A percentile compares a stretch with the other conserved stretches of the same genome.
Conservation (phyloP, 2,113 vertebrate species). For the Ciconia boyciana region DNA sequence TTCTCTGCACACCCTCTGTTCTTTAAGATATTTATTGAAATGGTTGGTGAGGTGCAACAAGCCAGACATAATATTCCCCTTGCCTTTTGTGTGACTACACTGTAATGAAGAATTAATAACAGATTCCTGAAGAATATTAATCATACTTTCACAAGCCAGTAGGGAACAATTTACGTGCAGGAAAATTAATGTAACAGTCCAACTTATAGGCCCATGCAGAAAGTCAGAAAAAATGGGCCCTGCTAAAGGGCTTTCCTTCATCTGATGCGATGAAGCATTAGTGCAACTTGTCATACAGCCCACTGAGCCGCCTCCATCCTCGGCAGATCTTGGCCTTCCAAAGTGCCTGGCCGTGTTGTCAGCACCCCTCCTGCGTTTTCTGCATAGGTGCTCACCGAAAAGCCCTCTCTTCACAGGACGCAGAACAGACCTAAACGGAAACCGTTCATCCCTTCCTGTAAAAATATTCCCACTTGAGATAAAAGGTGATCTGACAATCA, state of each 20-base stretch:
- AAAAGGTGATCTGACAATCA: not conserved
- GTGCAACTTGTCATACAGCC: accelerated
- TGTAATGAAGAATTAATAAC: conserved; percentile 69
- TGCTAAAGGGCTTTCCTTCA: not conserved
- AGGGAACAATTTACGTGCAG: conserved; percentile 44
- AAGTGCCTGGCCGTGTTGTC: not conserved
- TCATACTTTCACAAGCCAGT: conserved; percentile 50
- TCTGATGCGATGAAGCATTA: accelerated
- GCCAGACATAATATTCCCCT: conserved; percentile 62
- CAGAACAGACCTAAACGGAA: not conserved
- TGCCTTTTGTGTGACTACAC: conserved; percentile 49
- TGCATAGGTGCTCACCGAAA: not conserved
- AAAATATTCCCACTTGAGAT: not conserved
- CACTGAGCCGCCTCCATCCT: not conserved
- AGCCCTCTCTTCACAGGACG: not conserved
- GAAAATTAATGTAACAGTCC: conserved; percentile 15
- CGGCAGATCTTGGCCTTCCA: not conserved
- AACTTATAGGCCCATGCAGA: not conserved
- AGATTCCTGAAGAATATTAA: conserved; percentile 62
- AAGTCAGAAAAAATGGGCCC: not conserved
- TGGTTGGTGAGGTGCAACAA: conserved; percentile 64
- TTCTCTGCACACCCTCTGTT: conserved; percentile 50
- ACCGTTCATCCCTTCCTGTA: not conserved
- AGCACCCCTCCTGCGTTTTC: not conserved
- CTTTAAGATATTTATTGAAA: conserved; percentile 67